These are phyloP conservation scores for Caenorhabditis remanei DNA, from an alignment of 1,140 invertebrate genomes.

Conservation along the genomic window DNA sequence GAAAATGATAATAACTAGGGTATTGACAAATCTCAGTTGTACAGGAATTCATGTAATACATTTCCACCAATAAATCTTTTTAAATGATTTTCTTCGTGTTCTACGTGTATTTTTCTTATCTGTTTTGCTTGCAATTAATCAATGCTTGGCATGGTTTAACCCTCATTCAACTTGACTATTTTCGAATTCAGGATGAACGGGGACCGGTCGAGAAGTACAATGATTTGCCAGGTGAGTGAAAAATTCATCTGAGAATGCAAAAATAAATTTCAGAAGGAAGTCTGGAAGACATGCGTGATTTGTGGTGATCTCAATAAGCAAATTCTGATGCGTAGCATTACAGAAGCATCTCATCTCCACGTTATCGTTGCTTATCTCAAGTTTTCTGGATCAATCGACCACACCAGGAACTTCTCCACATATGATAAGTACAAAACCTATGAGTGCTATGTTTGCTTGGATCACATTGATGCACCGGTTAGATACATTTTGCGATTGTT, in stretches of 20 bases:
- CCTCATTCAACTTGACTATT: not conserved
- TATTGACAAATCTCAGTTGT: not conserved
- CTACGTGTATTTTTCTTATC: not conserved
- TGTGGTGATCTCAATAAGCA: not conserved
- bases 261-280: not conserved
- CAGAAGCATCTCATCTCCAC: not conserved
- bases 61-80: not conserved
- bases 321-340: not conserved
- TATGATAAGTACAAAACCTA: too few relatives aligned
- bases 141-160: not conserved
- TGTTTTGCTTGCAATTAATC: not conserved
- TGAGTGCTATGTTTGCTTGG: too few relatives aligned
- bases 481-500: too few relatives aligned
- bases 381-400: too few relatives aligned
- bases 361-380: not conserved
- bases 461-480: too few relatives aligned
- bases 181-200: not conserved
- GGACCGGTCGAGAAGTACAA: not conserved
- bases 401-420: too few relatives aligned
- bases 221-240: not conserved
- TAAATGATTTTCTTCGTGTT: not conserved
- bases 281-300: slow-evolving; percentile 20
- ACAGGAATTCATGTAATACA: not conserved
- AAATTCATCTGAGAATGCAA: too few relatives aligned
- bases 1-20: not conserved